These are phyloP conservation scores for Pachypsylla venusta DNA, from an alignment of 1,140 invertebrate species.

Conservation along the genomic window DNA sequence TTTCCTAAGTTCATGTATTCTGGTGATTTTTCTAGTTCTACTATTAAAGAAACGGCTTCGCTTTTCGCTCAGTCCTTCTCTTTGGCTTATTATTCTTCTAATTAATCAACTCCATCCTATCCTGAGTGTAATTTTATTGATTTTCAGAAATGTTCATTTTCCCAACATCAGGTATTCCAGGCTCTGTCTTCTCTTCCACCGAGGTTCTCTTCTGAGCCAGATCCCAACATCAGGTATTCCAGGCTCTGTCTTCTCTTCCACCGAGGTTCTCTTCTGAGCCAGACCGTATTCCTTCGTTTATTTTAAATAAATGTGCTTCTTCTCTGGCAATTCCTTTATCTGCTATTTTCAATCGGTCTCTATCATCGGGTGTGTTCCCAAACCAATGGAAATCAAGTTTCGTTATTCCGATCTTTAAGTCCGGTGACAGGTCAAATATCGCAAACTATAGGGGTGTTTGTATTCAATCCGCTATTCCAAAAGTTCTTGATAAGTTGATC, in stretches of 20 bases:
- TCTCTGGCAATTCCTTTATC: background rate
- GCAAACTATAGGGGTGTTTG: slow-evolving; percentile 10
- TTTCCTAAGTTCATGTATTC: background rate
- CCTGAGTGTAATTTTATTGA: background rate
- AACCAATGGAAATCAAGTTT: background rate
- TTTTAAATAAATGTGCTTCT: background rate
- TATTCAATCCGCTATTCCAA: slow-evolving; percentile 2
- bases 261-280: background rate
- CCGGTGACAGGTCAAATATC: background rate
- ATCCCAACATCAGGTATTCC: background rate
- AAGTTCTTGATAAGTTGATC: slow-evolving; percentile 10
- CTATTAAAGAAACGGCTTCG: background rate
- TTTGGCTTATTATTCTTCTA: background rate
- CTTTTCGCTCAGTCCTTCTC: background rate
- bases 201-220: slow-evolving; percentile 2
- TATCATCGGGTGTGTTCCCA: slow-evolving; percentile 12
- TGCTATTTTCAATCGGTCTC: background rate
- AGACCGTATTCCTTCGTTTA: background rate
- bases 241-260: background rate
- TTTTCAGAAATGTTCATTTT: background rate
- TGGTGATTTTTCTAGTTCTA: background rate
- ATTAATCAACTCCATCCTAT: background rate
- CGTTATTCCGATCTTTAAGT: slow-evolving; percentile 10
- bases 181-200: background rate
- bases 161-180: background rate